Evolutionary conservation across 2,797 vertebrate genomes (phyloP), one percentile per base, ranked within the genome.

Genomic region (Phoeniculus purpureus): DNA sequence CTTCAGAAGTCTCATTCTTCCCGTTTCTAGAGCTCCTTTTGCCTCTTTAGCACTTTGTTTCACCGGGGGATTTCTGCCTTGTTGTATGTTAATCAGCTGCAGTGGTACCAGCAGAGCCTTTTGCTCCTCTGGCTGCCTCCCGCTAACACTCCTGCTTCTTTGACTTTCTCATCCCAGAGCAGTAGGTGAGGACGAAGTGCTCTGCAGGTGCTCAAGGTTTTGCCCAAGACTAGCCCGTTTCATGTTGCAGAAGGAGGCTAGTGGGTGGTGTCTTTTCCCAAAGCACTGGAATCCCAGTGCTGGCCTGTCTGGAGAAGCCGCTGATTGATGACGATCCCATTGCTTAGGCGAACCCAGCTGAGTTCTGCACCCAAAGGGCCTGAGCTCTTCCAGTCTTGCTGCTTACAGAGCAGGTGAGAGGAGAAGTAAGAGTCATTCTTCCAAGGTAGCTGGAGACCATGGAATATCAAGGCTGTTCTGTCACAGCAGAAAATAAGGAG

Each of bases 41-140:
- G 71, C 52, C 74, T 94, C 87, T 92, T 74, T 55, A 94, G 74
- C 92, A 66, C 82, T 95, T 92, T 64, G 85, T 92, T 89, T 79
- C 93, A 43, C 71, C 1, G 0, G 80, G 85, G 74, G 40, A 25
- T 91, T 72, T 68, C 48, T 93, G 82, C 87, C 65, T 43, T 58
- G 81, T 31, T 72, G 85, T 80, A 15, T 81, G 72, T 43, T 61
- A 54, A 87, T 86, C 78, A 61, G 67, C 66, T 58, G 55, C 34
- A 22, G 55, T 12, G 31, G 37, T 48, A 80, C 31, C 61, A 64
- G 58, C 67, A 78, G 54, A 77, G 45, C 65, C 55, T 55, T 54
- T 72, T 40, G 1, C n/a, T 62, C 80, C 51, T 56, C 48, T 37
- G 60, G 59, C 34, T 31, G 34, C 43, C 45, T 73, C 45, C 29